Conservation (phyloP, 2,888 invertebrate genomes). For the Tetranychus truncatus region DNA sequence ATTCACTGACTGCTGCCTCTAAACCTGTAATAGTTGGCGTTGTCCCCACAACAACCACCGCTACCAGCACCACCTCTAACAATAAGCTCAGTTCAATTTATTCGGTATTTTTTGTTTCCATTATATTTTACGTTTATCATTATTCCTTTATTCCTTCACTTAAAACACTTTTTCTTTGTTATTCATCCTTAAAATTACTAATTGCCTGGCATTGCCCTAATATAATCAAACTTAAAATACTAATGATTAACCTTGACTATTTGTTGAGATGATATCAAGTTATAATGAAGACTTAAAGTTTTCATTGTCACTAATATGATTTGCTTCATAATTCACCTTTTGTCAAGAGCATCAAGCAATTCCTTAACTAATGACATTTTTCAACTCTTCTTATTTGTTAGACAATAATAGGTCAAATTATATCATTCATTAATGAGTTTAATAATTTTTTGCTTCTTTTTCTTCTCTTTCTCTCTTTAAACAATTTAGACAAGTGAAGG, state of each 20-base stretch:
- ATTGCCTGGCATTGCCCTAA: neutral
- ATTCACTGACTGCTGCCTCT: constrained; percentile 13
- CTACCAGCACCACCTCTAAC: constrained; percentile 8
- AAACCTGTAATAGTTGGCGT: constrained; percentile 21
- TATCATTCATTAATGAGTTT: neutral
- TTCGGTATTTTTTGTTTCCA: constrained; percentile 17
- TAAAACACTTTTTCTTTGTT: neutral
- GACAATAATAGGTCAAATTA: neutral
- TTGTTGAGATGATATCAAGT: neutral
- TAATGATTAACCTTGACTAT: neutral
- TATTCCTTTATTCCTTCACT: neutral
- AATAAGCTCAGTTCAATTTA: constrained; percentile 10
- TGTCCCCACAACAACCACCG: constrained; percentile 13
- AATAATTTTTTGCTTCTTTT: neutral
- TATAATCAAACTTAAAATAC: neutral
- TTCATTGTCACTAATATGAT: neutral
- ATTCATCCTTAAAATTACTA: neutral
- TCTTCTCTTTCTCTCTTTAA: neutral
- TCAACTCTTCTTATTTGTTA: neutral
- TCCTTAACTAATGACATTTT: neutral
- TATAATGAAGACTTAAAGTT: neutral
- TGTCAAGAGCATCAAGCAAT: neutral
- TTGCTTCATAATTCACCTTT: neutral
- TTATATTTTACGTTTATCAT: constrained; percentile 9
- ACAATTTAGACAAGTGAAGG: constrained; percentile 7